Evolutionary conservation across 2,113 vertebrate species (phyloP).

Genomic region (Tachuris rubrigastra): DNA sequence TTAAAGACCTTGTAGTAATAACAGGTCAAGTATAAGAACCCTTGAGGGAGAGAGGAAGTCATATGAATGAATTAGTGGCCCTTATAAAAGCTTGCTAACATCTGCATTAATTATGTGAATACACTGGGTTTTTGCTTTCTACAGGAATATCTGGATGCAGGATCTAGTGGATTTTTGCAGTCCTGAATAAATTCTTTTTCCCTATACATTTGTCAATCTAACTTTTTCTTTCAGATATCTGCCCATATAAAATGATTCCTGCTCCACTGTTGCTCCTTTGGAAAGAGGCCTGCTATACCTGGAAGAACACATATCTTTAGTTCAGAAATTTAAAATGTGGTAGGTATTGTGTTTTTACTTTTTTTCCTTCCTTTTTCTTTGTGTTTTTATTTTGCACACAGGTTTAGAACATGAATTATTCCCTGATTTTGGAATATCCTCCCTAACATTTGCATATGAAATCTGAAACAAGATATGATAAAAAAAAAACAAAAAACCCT

Average conservation of each 20-base stretch:
- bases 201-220: not conserved
- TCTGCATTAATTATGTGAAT: slow-evolving; percentile 19
- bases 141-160: not conserved
- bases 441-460: not conserved
- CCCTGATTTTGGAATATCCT: not conserved
- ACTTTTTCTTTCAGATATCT: not conserved
- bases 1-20: slow-evolving; percentile 1
- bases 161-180: not conserved
- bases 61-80: slow-evolving; percentile 18
- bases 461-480: not conserved
- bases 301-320: not conserved
- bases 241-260: not conserved
- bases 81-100: slow-evolving; percentile 31
- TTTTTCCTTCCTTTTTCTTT: not conserved
- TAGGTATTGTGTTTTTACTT: not conserved
- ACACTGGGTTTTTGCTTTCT: not conserved
- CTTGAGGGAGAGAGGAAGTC: slow-evolving; percentile 46
- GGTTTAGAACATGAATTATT: not conserved
- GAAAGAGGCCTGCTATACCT: not conserved
- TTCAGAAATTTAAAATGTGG: not conserved
- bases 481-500: not conserved
- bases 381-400: not conserved
- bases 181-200: not conserved
- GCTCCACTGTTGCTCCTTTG: not conserved
- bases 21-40: slow-evolving; percentile 42